Percentiles rank a stretch among this genome's conserved stretches.
Conservation (phyloP, 2,888 invertebrate genomes). For the Thecophora atra region DNA sequence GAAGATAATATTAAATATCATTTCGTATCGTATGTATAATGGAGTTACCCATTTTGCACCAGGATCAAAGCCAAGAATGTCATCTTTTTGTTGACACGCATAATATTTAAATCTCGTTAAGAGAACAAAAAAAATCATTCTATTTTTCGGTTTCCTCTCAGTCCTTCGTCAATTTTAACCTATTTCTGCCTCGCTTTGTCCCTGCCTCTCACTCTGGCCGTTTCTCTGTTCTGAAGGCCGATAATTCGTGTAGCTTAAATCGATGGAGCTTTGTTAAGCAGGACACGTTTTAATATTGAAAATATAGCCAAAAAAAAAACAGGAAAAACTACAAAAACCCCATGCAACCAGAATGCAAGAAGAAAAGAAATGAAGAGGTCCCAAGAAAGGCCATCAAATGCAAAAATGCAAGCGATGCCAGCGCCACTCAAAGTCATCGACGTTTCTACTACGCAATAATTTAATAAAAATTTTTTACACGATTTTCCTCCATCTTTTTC, state of each 20-base stretch:
- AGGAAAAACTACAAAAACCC: no score
- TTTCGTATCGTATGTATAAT: no score
- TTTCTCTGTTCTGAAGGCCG: not conserved
- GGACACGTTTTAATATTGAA: constrained; percentile 26
- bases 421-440: constrained; percentile 17
- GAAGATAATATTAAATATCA: no score
- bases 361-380: not conserved
- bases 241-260: not conserved
- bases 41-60: no score
- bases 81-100: no score
- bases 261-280: constrained; percentile 8
- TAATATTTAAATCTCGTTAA: no score
- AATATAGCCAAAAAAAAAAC: no score
- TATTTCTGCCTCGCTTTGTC: no score
- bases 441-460: constrained; percentile 7
- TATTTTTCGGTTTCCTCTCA: not conserved
- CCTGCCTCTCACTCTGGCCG: no score
- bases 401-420: constrained; percentile 15
- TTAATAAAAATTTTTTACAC: not conserved
- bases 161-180: no score
- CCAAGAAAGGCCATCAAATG: constrained; percentile 29
- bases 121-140: not conserved
- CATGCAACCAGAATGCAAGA: not conserved
- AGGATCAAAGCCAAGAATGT: no score
- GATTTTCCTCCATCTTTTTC: not conserved